Base-by-base conservation (phyloP, 2,888 invertebrate species). In the Nemotelus nigrinus region DNA sequence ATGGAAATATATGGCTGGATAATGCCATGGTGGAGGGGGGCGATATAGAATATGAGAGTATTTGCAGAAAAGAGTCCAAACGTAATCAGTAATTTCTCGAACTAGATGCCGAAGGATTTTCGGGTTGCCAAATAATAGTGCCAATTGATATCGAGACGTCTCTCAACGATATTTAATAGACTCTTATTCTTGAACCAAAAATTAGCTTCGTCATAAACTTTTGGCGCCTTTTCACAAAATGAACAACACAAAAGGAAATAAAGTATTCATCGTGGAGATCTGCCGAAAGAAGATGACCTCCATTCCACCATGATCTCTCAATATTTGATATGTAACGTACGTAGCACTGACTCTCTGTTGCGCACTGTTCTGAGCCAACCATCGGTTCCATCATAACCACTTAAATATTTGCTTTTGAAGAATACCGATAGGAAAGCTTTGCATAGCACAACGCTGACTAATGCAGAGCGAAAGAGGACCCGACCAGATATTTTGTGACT, bases 401-500 rank as follows among this genome's bases (percentile, higher is more conserved):
- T 10, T n/a, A 41, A 41, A 55, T 47, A 50, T 48, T 68, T 50
- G 67, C 25, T 39, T 44, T 50, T 50, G 47, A 50, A 68, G 39
- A 39, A 50, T 44, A 3, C 44, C 41, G n/a, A 39, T 50, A 8
- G n/a, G 70, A 55, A 63, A 41, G 41, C 55, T 53, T 70, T 70
- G 70, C 53, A 70, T 53, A 70, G 55, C 47, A 50, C 8, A 5
- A 64, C 3, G 44, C 64, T 45, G 10, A 64, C 64, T 45, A 64
- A 44, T 67, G 47, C 47, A 43, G 70, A 55, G 39, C 2, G 7
- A 50, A 50, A 43, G 70, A 70, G 44, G n/a, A 43, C 43, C 55
- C 43, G 41, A 55, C 43, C 53, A 53, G 70, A 70, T 55, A 70
- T 47, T 70, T 8, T 70, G 70, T 70, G 70, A 43, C 70, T 53